These are phyloP conservation scores for Tuta absoluta DNA, from an alignment of 2,888 invertebrate genomes.

Conservation along the genomic window DNA sequence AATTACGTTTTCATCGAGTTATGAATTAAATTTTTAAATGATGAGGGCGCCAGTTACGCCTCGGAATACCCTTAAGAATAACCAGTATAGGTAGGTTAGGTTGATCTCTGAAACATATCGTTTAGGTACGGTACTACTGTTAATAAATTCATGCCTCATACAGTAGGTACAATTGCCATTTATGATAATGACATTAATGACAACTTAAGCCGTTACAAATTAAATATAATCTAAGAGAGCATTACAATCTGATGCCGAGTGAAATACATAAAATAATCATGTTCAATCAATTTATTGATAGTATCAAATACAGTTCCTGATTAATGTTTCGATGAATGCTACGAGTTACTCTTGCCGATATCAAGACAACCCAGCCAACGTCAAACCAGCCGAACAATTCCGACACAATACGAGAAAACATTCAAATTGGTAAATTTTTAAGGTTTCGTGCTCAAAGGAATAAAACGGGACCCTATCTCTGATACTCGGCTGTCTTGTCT, in stretches of 20 bases:
- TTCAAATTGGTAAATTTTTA: neutral
- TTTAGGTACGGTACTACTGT: too few species aligned
- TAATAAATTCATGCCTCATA: too few species aligned
- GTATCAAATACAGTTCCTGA: neutral
- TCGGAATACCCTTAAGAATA: too few species aligned
- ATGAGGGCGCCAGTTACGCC: too few species aligned
- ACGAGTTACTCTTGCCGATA: conserved; percentile 63
- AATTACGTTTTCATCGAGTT: too few species aligned
- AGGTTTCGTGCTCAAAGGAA: neutral
- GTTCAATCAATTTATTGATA: neutral
- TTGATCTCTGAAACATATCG: too few species aligned
- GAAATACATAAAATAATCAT: conserved; percentile 1
- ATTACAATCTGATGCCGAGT: neutral
- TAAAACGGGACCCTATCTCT: too few species aligned
- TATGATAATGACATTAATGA: too few species aligned
- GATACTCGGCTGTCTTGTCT: too few species aligned
- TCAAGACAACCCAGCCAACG: conserved; percentile 69
- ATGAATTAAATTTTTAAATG: too few species aligned
- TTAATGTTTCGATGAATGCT: conserved; percentile 6
- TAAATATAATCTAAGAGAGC: conserved; percentile 7
- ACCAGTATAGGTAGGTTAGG: too few species aligned
- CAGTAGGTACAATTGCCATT: too few species aligned
- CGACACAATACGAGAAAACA: neutral
- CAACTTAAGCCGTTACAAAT: neutral
- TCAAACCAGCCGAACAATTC: conserved; percentile 25